phyloP scores from a whole-genome alignment of 1,140 invertebrate genomes.

The Hyphantria cunea region DNA sequence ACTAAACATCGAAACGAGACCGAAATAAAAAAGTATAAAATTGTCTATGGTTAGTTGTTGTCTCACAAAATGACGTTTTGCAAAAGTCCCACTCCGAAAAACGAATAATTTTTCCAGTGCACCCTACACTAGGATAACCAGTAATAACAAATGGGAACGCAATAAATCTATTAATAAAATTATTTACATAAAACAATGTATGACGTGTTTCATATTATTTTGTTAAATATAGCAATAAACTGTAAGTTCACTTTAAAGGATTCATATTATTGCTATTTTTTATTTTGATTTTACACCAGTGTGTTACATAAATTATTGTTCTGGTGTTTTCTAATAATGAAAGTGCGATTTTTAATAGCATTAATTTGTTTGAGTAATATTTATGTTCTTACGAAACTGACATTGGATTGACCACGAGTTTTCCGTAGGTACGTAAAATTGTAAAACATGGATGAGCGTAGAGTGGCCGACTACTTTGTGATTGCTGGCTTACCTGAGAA shows the following conservation, averaged over 20 bases:
- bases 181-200: constrained; percentile 32
- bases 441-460: constrained; percentile 88
- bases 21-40: not conserved
- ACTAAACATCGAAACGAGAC: not conserved
- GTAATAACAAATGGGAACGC: constrained; percentile 29
- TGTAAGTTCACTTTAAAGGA: constrained; percentile 58
- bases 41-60: constrained; percentile 33
- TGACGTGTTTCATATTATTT: constrained; percentile 26
- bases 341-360: constrained; percentile 16
- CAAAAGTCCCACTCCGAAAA: constrained; percentile 31
- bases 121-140: constrained; percentile 23
- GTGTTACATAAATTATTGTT: constrained; percentile 34
- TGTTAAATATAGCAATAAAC: constrained; percentile 41
- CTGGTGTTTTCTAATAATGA: constrained; percentile 3
- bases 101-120: constrained; percentile 33
- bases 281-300: constrained; percentile 30
- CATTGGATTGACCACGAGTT: constrained; percentile 27
- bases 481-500: constrained; percentile 95
- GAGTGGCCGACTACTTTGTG: constrained; percentile 97
- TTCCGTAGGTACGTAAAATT: constrained; percentile 39
- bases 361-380: constrained; percentile 36
- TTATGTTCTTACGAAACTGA: constrained; percentile 23
- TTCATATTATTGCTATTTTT: constrained; percentile 49
- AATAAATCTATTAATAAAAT: constrained; percentile 27
- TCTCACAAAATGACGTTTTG: constrained; percentile 41